These are phyloP conservation scores for Yponomeuta malinellus DNA, from an alignment of 2,888 invertebrate genomes.

Conservation along the genomic window DNA sequence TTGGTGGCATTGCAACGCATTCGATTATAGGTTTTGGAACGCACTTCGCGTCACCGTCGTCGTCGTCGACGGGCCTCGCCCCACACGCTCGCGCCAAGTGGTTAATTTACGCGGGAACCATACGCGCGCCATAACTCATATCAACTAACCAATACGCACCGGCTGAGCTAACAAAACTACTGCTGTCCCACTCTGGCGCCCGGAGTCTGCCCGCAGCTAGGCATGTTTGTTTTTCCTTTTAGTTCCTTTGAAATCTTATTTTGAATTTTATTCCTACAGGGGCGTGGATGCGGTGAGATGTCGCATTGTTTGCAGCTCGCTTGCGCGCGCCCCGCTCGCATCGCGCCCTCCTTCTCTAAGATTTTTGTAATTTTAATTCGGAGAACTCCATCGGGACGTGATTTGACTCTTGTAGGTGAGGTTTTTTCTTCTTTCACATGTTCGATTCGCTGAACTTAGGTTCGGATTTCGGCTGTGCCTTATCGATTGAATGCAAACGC, in stretches of 20 bases:
- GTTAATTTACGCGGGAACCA: slow-evolving; percentile 71
- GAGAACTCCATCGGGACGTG: slow-evolving; percentile 71
- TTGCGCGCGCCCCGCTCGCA: slow-evolving; percentile 44
- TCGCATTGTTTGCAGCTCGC: slow-evolving; percentile 75
- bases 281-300: slow-evolving; percentile 74
- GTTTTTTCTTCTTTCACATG: slow-evolving; percentile 65
- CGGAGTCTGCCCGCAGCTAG: slow-evolving; percentile 43
- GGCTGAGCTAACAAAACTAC: slow-evolving; percentile 44
- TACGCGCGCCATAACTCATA: slow-evolving; percentile 69
- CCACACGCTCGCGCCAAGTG: slow-evolving; percentile 64
- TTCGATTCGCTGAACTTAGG: slow-evolving; percentile 34
- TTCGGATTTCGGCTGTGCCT: slow-evolving; percentile 31
- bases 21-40: slow-evolving; percentile 10
- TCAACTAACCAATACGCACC: slow-evolving; percentile 50
- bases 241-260: slow-evolving; percentile 73
- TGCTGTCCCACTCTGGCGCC: slow-evolving; percentile 60
- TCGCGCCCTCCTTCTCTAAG: slow-evolving; percentile 41
- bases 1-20: slow-evolving; percentile 3
- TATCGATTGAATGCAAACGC: slow-evolving; percentile 39
- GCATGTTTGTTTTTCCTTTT: slow-evolving; percentile 70
- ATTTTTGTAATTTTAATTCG: slow-evolving; percentile 76
- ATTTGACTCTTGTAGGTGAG: slow-evolving; percentile 59
- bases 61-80: slow-evolving; percentile 47
- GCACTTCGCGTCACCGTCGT: slow-evolving; percentile 15
- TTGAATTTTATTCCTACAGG: slow-evolving; percentile 72